These are phyloP conservation scores for Felis chaus DNA, from an alignment of 2,113 vertebrate genomes.

Conservation along the genomic window DNA sequence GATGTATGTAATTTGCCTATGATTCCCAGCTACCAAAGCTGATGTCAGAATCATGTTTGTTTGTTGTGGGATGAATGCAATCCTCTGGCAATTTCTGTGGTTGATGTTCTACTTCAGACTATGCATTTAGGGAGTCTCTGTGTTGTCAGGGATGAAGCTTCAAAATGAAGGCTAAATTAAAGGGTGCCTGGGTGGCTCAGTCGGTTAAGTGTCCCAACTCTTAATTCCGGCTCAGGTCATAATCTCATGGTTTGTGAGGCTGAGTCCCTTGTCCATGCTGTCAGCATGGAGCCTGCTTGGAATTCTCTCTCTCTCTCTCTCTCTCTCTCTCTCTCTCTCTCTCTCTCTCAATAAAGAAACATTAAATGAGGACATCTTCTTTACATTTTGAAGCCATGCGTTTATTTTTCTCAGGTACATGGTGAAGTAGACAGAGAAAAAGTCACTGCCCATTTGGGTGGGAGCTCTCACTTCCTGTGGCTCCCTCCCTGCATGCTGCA, in stretches of 20 bases:
- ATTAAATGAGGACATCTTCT: background rate
- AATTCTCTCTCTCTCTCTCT: too few relatives aligned
- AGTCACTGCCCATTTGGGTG: rapidly evolving
- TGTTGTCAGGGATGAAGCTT: background rate
- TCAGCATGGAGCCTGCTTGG: too few relatives aligned
- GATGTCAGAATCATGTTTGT: background rate
- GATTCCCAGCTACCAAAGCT: background rate
- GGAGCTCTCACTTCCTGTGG: rapidly evolving
- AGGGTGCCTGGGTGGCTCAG: background rate
- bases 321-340: too few relatives aligned
- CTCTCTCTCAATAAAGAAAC: too few relatives aligned
- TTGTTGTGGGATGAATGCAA: background rate
- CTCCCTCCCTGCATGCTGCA: background rate
- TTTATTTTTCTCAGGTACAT: background rate
- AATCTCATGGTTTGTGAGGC: too few relatives aligned
- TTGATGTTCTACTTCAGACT: background rate
- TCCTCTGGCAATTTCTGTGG: background rate
- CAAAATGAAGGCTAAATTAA: background rate
- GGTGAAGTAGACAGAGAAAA: background rate
- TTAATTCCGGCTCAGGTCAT: too few relatives aligned
- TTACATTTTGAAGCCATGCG: background rate
- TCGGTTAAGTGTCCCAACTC: too few relatives aligned
- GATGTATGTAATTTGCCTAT: background rate
- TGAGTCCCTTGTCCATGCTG: too few relatives aligned
- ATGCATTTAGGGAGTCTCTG: background rate